A percentile compares a stretch with the other conserved stretches of the same genome.
phyloP scores from a whole-genome alignment of 2,797 vertebrate species.

The Anguilla pacifica region DNA sequence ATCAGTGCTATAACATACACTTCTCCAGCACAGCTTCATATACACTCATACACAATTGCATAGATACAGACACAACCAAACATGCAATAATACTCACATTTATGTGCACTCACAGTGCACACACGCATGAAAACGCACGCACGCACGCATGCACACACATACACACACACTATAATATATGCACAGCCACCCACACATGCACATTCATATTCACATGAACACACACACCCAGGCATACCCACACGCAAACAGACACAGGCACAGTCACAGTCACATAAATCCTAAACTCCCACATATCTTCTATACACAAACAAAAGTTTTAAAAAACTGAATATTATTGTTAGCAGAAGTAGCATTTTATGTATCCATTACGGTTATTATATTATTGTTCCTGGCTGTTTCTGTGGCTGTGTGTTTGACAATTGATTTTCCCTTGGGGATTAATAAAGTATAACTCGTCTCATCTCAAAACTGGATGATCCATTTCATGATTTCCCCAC shows the following conservation, averaged over 20 bases:
- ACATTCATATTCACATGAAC: background rate
- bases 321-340: no score
- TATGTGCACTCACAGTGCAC: background rate
- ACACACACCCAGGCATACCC: background rate
- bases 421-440: no score
- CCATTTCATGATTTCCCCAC: background rate
- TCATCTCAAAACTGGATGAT: background rate
- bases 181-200: background rate
- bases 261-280: background rate
- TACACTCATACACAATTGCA: background rate
- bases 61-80: background rate
- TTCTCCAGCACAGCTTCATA: background rate
- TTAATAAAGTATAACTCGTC: no score
- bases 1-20: background rate
- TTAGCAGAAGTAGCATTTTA: no score
- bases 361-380: no score
- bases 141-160: background rate
- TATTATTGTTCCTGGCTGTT: no score
- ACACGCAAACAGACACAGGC: background rate
- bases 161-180: background rate
- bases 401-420: no score
- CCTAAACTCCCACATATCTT: background rate
- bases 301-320: background rate
- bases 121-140: background rate
- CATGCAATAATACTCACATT: background rate